These are phyloP conservation scores for Rissa tridactyla DNA, from an alignment of 2,113 vertebrate genomes.

Conservation along the genomic window DNA sequence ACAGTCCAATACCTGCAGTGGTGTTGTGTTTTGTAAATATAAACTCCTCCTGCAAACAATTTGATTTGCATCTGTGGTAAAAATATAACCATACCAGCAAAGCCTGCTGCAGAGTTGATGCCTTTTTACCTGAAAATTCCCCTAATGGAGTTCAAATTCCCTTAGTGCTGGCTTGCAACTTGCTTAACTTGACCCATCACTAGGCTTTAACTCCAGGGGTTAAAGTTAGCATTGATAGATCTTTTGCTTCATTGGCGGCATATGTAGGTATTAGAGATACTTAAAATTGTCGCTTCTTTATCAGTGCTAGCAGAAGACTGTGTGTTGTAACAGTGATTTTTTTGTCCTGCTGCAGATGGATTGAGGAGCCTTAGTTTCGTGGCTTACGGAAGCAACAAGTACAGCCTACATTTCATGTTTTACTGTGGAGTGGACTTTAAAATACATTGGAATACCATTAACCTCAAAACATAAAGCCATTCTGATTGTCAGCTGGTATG, in stretches of 20 bases:
- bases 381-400: neutral
- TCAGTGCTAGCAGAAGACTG: neutral
- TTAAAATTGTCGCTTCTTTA: neutral
- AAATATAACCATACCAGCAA: neutral
- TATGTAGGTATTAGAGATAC: neutral
- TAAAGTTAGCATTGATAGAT: neutral
- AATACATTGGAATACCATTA: neutral
- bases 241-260: neutral
- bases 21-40: neutral
- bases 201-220: neutral
- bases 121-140: neutral
- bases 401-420: neutral
- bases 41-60: neutral
- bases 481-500: neutral
- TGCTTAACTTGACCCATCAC: neutral
- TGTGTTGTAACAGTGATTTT: neutral
- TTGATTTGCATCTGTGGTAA: neutral
- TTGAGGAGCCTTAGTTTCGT: neutral
- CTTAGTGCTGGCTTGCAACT: neutral
- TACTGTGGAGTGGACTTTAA: neutral
- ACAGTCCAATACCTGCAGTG: neutral
- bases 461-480: neutral
- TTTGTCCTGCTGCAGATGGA: neutral
- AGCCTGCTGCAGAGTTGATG: neutral
- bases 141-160: neutral